Evolutionary conservation across 2,797 vertebrate genomes (phyloP).

Genomic region (Rhinogobio ventralis): DNA sequence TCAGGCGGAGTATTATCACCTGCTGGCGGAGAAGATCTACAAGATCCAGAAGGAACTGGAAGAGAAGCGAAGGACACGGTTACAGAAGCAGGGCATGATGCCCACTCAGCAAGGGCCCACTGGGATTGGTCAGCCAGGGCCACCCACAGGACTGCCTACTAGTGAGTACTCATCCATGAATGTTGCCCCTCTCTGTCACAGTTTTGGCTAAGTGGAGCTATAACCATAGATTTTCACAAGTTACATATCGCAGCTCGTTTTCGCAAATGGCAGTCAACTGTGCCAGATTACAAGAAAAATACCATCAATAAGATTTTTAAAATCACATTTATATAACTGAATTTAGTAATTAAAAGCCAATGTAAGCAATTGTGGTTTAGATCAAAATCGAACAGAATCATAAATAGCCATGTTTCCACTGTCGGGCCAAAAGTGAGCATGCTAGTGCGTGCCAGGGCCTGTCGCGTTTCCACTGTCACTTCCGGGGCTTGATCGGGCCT

Average conservation of each 20-base stretch:
- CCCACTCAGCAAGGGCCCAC: constrained; percentile 76
- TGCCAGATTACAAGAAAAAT: neutral
- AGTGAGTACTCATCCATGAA: constrained; percentile 83
- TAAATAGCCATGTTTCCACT: neutral
- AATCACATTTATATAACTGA: neutral
- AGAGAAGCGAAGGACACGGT: constrained; percentile 92
- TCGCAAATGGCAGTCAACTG: neutral
- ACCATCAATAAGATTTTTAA: neutral
- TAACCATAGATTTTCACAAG: neutral
- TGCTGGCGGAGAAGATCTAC: constrained; percentile 97
- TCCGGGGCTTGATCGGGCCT: neutral
- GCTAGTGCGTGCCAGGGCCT: neutral
- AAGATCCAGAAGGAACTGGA: constrained; percentile 98
- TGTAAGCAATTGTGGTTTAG: neutral
- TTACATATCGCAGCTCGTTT: neutral
- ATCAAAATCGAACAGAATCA: neutral
- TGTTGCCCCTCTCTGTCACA: neutral
- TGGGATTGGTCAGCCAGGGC: constrained; percentile 70
- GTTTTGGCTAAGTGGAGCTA: neutral
- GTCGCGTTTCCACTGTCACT: neutral
- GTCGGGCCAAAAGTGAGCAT: neutral
- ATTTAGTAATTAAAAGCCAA: neutral
- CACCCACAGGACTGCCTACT: constrained; percentile 82
- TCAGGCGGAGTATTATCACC: constrained; percentile 96
- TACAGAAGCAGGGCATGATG: constrained; percentile 93